Evolutionary conservation across 2,113 vertebrate genomes (phyloP), one percentile per base, ranked within the genome.

Genomic region (Nesoenas mayeri): DNA sequence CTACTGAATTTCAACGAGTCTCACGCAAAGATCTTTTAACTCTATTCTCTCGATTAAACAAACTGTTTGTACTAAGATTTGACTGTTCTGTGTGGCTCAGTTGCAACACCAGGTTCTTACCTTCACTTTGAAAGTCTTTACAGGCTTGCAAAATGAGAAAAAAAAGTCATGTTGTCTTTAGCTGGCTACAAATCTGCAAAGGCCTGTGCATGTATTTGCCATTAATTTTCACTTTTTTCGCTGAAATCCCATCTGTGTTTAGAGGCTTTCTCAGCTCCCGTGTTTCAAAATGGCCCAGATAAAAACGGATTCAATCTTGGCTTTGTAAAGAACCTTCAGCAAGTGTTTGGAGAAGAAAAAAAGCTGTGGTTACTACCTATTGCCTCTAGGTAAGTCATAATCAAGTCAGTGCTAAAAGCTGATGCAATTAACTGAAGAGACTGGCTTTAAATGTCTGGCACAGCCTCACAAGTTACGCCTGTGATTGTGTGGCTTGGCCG

Each of bases 231-330:
- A 5, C 74, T 70, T n/a, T 86, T 67, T 48, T 19, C 21, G 36
- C 89, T 73, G 53, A 89, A 78, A 88, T 70, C 82, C 4, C 56
- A 26, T 94, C 77, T 85, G 24, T 48, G 42, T 91, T 26, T 89
- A 99, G 99, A 99, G 98, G 99, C 99, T 69, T 99, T 99, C 95
- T 99, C 99, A 38, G 98, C 98, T 94, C 99, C 99, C 13, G 97
- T 99, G 48, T 99, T 99, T 97, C 97, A 98, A 65, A 98, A 91
- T 26, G 99, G 99, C 79, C 98, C 99, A 53, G 99, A 99, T 96
- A 99, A 98, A 98, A 99, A 99, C 64, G 99, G 99, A 70, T 99
- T 99, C 95, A 99, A 99, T 65, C 98, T 99, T 12, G 98, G 99
- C 80, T 86, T 99, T 69, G 95, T 98, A 78, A 99, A 94, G 97